Percentiles rank a stretch among this genome's conserved stretches.
Conservation (phyloP, 1,140 invertebrate species). For the Hestina assimilis region DNA sequence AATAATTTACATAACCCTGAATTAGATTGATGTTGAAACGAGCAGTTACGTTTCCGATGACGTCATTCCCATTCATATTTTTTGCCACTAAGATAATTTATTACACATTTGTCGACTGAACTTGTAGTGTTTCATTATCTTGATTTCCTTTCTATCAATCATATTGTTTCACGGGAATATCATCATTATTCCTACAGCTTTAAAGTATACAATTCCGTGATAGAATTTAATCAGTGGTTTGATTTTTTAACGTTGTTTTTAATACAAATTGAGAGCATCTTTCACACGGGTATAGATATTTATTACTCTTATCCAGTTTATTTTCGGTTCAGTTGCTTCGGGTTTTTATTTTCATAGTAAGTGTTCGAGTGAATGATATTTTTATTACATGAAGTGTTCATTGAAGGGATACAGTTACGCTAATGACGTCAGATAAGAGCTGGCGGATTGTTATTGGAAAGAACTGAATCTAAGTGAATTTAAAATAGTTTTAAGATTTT, state of each 20-base stretch:
- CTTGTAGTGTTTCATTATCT: background rate
- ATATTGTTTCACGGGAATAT: background rate
- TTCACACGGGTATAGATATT: slow-evolving; percentile 9
- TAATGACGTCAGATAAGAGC: too few species aligned
- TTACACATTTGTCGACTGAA: slow-evolving; percentile 1
- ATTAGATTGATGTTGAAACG: background rate
- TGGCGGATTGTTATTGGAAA: too few species aligned
- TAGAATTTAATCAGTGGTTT: background rate
- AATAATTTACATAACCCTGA: background rate
- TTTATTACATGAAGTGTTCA: too few species aligned
- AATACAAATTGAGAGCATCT: background rate
- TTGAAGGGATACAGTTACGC: too few species aligned
- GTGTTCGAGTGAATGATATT: background rate
- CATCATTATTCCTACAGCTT: background rate
- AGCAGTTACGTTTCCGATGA: background rate
- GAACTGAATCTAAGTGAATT: too few species aligned
- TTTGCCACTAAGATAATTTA: slow-evolving; percentile 4
- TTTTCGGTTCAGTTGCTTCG: background rate
- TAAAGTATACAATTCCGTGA: background rate
- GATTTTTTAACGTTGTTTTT: background rate
- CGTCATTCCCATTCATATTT: slow-evolving; percentile 12
- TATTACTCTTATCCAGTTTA: background rate
- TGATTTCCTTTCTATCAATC: background rate
- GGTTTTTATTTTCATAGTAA: background rate
- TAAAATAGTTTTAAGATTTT: too few species aligned